A percentile compares a stretch with the other conserved stretches of the same genome.
phyloP scores from a whole-genome alignment of 53 echinoderm and acorn worm genomes.

The Apostichopus leukothele region DNA sequence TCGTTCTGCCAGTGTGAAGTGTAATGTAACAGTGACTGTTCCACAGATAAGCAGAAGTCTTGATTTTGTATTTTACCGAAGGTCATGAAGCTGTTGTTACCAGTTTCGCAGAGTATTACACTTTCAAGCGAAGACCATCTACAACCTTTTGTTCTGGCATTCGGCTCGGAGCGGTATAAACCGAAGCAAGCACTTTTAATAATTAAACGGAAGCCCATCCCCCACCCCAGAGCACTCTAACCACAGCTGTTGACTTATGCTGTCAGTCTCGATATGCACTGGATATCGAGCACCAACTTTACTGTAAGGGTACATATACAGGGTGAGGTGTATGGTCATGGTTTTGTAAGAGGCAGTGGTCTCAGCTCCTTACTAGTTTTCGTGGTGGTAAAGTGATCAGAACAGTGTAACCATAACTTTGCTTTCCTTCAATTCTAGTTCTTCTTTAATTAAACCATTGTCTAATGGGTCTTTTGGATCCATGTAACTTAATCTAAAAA shows the following conservation, averaged over 20 bases:
- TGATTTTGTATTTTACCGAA: no score
- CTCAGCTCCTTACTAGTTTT: constrained; percentile 3
- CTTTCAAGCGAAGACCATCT: not conserved
- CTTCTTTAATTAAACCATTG: no score
- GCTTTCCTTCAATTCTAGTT: not conserved
- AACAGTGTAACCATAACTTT: not conserved
- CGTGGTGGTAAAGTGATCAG: not conserved
- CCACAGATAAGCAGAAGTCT: no score
- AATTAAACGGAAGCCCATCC: not conserved
- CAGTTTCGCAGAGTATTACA: constrained; percentile 5
- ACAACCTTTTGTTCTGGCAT: constrained; percentile 20
- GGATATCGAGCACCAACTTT: constrained; percentile 10
- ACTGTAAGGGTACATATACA: constrained; percentile 22
- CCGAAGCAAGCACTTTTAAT: constrained; percentile 12
- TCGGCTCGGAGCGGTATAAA: not conserved
- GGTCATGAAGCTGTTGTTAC: not conserved
- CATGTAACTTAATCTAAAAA: no score
- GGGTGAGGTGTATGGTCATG: not conserved
- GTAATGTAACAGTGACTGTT: no score
- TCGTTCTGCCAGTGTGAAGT: no score
- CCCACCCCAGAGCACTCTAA: not conserved
- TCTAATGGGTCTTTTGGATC: no score
- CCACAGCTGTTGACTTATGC: constrained; percentile 9
- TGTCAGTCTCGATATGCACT: not conserved
- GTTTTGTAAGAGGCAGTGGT: constrained; percentile 19